Evolutionary conservation across 1,140 invertebrate genomes (phyloP), one percentile per base, ranked within the genome.

Genomic region (Drosophila kepulauana): DNA sequence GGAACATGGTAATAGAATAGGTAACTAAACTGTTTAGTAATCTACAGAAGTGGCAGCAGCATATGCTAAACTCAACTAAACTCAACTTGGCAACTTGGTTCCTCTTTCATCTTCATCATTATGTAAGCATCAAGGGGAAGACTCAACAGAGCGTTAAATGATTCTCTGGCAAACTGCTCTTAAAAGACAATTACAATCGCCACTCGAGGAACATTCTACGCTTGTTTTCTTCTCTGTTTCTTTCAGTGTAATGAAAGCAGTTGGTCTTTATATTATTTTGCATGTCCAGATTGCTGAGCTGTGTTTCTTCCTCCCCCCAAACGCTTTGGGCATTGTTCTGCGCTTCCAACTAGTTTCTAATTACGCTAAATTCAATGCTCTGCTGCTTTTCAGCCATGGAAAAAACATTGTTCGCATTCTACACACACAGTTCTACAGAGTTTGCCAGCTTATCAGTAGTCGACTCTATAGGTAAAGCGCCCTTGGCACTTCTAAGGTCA

Each of bases 361-460:
- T 89, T 89, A 89, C 86, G 68, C 78, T 68, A 73, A 71, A 85
- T 76, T 48, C 75, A 72, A 69, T 81, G 74, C 49, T 77, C 62
- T 30, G 69, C 46, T 76, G 62, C 74, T 68, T 63, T 41, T 48
- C 15, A 77, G 28, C 11, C 49, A 67, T 58, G n/a, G 38, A 62
- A 70, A 70, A 13, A 62, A 70, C 35, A 61, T 41, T 51, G 20
- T 16, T 52, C 41, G 11, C 46, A 25, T 48, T 45, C 28, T 33
- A 2, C 1, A 41, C 1, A 41, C 30, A 72, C 35, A 35, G 54
- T 65, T 15, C 30, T 8, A 28, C 13, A 45, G 20, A 25, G 48
- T 30, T 61, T 45, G 11, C 11, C 13, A 5, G 30, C 82, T 85
- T 85, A 86, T 85, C 82, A 86, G 62, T 35, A 48, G 45, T 33